A percentile compares a stretch with the other conserved stretches of the same genome.
Evolutionary conservation across 2,888 invertebrate genomes (phyloP).

Genomic region (Digitonthophagus gazella): DNA sequence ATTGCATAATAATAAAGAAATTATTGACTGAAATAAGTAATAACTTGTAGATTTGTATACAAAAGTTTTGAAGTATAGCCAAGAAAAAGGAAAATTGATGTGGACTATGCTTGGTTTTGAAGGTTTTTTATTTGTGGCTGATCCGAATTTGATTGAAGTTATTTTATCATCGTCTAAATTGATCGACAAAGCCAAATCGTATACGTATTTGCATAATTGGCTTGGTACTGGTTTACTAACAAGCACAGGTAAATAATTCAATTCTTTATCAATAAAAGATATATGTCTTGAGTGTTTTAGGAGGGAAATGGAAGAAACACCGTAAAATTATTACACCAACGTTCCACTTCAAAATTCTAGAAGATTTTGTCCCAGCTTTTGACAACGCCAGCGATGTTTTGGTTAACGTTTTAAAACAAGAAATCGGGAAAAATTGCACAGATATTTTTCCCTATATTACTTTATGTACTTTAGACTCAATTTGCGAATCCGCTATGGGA

Average conservation of each 20-base stretch:
- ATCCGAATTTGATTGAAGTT: conserved; percentile 2
- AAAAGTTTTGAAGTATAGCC: background rate
- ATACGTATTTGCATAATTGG: conserved; percentile 45
- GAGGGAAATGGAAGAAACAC: conserved; percentile 28
- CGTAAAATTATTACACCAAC: conserved; percentile 29
- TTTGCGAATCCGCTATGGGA: conserved; percentile 70
- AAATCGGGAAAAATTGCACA: conserved; percentile 32
- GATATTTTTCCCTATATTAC: conserved; percentile 62
- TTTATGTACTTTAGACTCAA: conserved; percentile 59
- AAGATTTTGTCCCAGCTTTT: conserved; percentile 27
- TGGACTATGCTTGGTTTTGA: conserved; percentile 9
- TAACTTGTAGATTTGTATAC: conserved; percentile 5
- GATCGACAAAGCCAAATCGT: conserved; percentile 42
- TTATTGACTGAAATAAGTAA: too few species aligned
- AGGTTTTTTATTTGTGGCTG: background rate
- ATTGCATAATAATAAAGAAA: too few species aligned
- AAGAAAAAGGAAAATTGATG: background rate
- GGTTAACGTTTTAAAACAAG: conserved; percentile 17
- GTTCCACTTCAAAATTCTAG: conserved; percentile 31
- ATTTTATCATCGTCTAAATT: background rate
- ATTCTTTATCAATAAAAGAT: too few species aligned
- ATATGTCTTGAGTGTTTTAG: conserved; percentile 10
- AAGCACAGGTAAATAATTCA: conserved; percentile 46
- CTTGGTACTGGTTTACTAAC: conserved; percentile 47
- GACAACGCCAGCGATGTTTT: conserved; percentile 24